These are phyloP conservation scores for Geotrupes spiniger DNA, from an alignment of 2,888 invertebrate species.

Conservation along the genomic window DNA sequence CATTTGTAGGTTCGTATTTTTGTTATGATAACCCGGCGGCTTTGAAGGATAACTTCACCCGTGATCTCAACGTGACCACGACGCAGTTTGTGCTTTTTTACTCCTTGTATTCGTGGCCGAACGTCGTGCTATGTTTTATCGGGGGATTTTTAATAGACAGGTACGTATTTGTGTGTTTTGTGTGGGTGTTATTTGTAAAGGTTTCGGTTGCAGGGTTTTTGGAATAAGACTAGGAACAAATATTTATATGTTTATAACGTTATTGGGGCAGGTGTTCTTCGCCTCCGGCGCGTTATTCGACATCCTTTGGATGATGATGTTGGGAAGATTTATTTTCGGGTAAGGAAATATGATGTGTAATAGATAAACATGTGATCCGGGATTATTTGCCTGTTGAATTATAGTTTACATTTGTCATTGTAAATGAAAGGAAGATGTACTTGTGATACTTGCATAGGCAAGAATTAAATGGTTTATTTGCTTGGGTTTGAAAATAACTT, in stretches of 20 bases:
- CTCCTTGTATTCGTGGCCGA: constrained; percentile 97
- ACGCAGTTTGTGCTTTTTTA: constrained; percentile 86
- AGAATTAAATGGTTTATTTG: no score
- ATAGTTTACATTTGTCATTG: no score
- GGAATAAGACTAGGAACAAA: constrained; percentile 90
- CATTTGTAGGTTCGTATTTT: constrained; percentile 85
- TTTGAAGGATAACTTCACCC: constrained; percentile 80
- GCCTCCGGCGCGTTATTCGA: constrained; percentile 79
- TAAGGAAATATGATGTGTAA: constrained; percentile 46
- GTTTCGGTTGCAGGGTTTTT: constrained; percentile 65
- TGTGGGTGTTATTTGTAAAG: not conserved
- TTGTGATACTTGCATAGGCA: no score
- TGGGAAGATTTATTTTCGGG: constrained; percentile 95
- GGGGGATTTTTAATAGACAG: constrained; percentile 95
- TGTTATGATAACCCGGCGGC: constrained; percentile 97
- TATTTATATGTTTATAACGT: constrained; percentile 83
- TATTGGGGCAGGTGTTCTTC: constrained; percentile 86
- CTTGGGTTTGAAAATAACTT: no score
- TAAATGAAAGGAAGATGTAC: no score
- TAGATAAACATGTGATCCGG: no score
- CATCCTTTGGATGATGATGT: constrained; percentile 83
- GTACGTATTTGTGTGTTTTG: constrained; percentile 46
- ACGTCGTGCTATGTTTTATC: constrained; percentile 91
- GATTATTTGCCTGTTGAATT: no score
- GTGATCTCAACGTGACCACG: constrained; percentile 76